Evolutionary conservation across 2,113 vertebrate species (phyloP).

Genomic region (Acanthochromis polyacanthus): DNA sequence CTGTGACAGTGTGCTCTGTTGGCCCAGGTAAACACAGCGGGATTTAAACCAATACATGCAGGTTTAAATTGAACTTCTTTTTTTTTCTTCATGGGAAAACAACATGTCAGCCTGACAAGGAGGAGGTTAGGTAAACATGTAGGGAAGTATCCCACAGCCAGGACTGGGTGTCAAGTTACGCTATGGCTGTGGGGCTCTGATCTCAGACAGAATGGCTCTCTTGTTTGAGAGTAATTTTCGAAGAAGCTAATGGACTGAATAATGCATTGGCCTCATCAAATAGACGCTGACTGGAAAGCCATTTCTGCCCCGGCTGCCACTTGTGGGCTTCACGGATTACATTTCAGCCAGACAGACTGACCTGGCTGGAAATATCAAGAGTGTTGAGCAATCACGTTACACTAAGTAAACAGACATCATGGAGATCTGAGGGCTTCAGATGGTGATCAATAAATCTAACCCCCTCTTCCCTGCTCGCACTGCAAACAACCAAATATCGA

Average conservation of each 20-base stretch:
- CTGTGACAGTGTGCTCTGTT: constrained; percentile 70
- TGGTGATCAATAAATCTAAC: constrained; percentile 71
- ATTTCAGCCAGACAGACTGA: constrained; percentile 80
- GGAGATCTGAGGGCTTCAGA: constrained; percentile 68
- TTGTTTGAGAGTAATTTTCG: constrained; percentile 84
- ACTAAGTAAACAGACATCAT: constrained; percentile 78
- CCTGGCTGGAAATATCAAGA: constrained; percentile 78
- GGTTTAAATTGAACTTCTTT: constrained; percentile 79
- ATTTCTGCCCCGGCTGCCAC: constrained; percentile 80
- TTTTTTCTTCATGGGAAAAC: constrained; percentile 80
- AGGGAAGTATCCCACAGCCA: constrained; percentile 80
- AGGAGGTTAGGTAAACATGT: constrained; percentile 82
- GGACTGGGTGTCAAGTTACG: constrained; percentile 74
- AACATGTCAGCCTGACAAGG: constrained; percentile 81
- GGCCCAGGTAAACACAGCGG: constrained; percentile 81
- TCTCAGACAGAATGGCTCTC: constrained; percentile 83
- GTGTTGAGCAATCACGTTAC: constrained; percentile 76
- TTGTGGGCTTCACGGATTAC: constrained; percentile 79
- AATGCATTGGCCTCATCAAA: constrained; percentile 84
- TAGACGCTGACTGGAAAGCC: constrained; percentile 83
- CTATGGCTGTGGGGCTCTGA: constrained; percentile 74
- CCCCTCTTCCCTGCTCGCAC: constrained; percentile 47
- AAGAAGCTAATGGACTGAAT: constrained; percentile 85
- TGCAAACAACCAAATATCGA: constrained; percentile 57
- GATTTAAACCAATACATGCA: constrained; percentile 81